Evolutionary conservation across 2,888 invertebrate species (phyloP).

Genomic region (Volucella zonaria): DNA sequence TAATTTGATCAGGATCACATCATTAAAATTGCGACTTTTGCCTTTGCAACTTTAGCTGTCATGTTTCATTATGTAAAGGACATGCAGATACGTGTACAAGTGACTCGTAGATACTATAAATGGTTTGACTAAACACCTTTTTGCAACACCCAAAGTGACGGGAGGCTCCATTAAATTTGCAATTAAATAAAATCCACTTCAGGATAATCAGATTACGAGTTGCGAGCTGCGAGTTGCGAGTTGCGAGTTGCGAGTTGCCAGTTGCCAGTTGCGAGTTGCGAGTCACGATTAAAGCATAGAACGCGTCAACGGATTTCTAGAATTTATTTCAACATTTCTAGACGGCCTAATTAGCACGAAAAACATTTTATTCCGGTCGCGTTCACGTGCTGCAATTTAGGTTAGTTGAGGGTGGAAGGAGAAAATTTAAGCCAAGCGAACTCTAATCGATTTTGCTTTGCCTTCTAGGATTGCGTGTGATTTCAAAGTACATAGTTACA

Average conservation of each 20-base stretch:
- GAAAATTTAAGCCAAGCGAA: neutral
- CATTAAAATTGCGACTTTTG: neutral
- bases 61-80: neutral
- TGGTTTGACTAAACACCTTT: neutral
- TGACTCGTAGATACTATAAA: no score
- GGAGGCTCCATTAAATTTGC: neutral
- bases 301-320: slow-evolving; percentile 17
- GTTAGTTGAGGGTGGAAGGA: neutral
- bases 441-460: neutral
- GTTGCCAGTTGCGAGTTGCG: neutral
- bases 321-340: slow-evolving; percentile 19
- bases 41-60: no score
- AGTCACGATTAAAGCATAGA: neutral
- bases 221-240: no score
- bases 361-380: neutral
- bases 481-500: neutral
- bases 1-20: neutral
- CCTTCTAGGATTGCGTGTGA: slow-evolving; percentile 6
- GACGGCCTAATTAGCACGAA: slow-evolving; percentile 12
- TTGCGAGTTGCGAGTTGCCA: no score
- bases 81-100: neutral
- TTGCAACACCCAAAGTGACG: neutral
- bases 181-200: slow-evolving; percentile 3
- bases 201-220: slow-evolving; percentile 18
- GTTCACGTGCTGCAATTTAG: no score